Evolutionary conservation across 2,797 vertebrate genomes (phyloP).

Genomic region (Hemibagrus guttatus): DNA sequence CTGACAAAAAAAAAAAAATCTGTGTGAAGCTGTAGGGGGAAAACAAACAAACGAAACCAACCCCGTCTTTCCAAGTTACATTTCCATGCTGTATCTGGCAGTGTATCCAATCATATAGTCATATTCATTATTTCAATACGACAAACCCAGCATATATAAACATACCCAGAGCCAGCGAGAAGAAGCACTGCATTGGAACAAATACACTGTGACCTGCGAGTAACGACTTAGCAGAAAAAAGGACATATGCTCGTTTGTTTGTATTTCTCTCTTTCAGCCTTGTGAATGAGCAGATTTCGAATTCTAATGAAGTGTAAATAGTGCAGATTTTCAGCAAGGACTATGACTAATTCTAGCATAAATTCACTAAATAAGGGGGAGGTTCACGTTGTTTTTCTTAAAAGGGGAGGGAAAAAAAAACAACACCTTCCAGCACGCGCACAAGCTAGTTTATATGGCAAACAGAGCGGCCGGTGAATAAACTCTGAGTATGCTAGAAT

Average conservation of each 20-base stretch:
- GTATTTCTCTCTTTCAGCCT: neutral
- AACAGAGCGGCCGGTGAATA: conserved; percentile 19
- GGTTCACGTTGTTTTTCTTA: neutral
- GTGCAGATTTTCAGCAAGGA: conserved; percentile 47
- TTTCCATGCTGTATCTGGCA: neutral
- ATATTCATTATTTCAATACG: neutral
- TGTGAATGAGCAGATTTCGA: conserved; percentile 39
- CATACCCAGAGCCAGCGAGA: neutral
- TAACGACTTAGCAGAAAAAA: neutral
- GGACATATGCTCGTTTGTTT: neutral
- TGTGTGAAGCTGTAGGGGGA: neutral
- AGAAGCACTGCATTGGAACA: neutral
- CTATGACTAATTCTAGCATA: conserved; percentile 26
- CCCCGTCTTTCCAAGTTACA: neutral
- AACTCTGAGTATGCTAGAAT: conserved; percentile 13
- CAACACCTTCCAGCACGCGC: conserved; percentile 3
- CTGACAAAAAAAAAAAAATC: neutral
- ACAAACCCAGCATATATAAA: neutral
- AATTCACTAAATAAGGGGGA: neutral
- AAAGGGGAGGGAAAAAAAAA: neutral
- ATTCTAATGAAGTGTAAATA: conserved; percentile 45
- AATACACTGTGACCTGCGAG: neutral
- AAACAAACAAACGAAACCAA: neutral
- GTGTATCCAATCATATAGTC: neutral
- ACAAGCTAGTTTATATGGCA: conserved; percentile 15